Conservation (phyloP, 2,888 invertebrate genomes). For the Drosophila algonquin region DNA sequence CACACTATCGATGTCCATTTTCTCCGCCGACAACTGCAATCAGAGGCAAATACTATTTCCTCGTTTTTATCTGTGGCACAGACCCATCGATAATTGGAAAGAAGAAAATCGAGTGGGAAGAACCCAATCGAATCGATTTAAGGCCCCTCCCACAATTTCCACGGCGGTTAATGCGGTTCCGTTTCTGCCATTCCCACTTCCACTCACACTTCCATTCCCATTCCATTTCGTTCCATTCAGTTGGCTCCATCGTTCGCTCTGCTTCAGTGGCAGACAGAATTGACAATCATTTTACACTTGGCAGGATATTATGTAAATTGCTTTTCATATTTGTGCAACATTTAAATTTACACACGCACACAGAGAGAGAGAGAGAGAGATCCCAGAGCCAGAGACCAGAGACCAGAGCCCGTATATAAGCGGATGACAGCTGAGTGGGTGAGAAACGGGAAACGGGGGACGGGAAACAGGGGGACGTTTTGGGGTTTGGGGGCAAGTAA, state of each 20-base stretch:
- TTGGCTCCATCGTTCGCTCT: constrained; percentile 9
- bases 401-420: constrained; percentile 22
- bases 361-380: not conserved
- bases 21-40: not conserved
- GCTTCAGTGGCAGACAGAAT: constrained; percentile 53
- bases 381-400: not conserved
- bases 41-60: not conserved
- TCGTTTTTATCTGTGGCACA: not conserved
- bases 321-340: constrained; percentile 80
- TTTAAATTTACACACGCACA: constrained; percentile 69
- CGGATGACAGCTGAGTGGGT: constrained; percentile 43
- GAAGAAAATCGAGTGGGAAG: not conserved
- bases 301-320: constrained; percentile 79
- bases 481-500: constrained; percentile 23
- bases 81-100: constrained; percentile 1
- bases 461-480: too few species aligned
- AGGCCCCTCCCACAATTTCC: constrained; percentile 21
- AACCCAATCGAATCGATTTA: constrained; percentile 26
- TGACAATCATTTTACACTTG: constrained; percentile 81
- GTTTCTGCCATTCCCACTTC: constrained; percentile 5
- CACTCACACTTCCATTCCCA: constrained; percentile 8
- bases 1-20: not conserved
- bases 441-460: not conserved
- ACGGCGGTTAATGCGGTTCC: constrained; percentile 36
- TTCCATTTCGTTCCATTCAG: not conserved